phyloP scores from a whole-genome alignment of 2,113 vertebrate species.

The Helogale parvula region DNA sequence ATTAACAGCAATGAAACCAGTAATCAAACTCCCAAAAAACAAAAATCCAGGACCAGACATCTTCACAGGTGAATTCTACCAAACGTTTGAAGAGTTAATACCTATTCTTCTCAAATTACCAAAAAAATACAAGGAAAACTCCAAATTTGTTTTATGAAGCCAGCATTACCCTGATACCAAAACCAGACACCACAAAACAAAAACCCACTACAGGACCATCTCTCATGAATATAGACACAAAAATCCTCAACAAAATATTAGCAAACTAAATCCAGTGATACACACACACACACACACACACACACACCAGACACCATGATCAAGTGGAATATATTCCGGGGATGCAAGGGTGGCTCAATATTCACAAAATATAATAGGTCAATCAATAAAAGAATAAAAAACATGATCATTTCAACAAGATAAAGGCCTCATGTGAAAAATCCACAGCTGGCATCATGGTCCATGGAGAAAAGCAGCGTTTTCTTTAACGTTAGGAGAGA shows the following conservation, averaged over 20 bases:
- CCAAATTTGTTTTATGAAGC: background rate
- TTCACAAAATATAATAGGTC: background rate
- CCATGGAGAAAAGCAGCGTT: background rate
- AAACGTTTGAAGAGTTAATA: background rate
- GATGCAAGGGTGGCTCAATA: background rate
- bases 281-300: no score
- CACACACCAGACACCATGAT: background rate
- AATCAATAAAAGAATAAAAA: background rate
- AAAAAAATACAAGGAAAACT: background rate
- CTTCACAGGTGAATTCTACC: background rate
- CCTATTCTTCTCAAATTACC: background rate
- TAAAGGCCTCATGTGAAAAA: background rate
- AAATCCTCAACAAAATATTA: background rate
- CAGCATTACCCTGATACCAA: background rate
- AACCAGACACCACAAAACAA: background rate
- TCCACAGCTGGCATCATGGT: background rate
- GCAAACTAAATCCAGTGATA: background rate
- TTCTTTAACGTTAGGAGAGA: background rate
- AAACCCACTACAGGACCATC: background rate
- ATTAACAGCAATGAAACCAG: background rate
- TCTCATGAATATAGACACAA: background rate
- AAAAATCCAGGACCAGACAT: background rate
- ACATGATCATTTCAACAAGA: background rate
- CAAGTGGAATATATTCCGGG: background rate
- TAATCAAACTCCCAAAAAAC: background rate